Evolutionary conservation across 1,140 invertebrate genomes (phyloP), one percentile per base, ranked within the genome.

Genomic region (Drosophila serrata): DNA sequence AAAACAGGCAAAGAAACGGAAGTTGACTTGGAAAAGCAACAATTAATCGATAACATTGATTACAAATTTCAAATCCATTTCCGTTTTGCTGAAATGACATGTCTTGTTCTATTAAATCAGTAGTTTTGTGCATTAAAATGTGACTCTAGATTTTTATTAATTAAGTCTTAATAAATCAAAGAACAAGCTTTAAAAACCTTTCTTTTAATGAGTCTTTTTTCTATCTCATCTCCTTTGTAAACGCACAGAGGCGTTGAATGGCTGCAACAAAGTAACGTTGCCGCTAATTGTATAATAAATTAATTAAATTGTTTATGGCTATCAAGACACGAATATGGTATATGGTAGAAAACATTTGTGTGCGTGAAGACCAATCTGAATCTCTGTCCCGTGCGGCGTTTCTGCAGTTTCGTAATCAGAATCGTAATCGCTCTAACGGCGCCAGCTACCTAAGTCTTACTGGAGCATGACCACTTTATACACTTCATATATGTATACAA

Each of bases 371-470:
- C 42, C 75, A 48, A 48, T 49, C 46, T 49, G 27, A 79, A 57
- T 79, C 56, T 55, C 33, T 55, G 19, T 55, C 33, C 33, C 51
- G 65, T 64, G 75, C 58, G 53, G 40, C 68, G 51, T 74, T 67
- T 76, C 63, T 76, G 85, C 81, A 81, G 65, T 87, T 87, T 87
- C 75, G 63, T 87, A 82, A 87, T 82, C 64, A 68, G 59, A 87
- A 82, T 87, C 75, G 60, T 87, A 82, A 87, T 82, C 61, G 76
- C 69, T 82, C 79, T 87, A 87, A 88, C 84, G 81, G 84, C 62
- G 40, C 42, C 61, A 45, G 49, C 48, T 45, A 58, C 39, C 58
- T 17, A 39, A 29, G 46, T 65, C 68, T 88, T 88, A 88, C 74
- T 90, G 81, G 84, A 88, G 85, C 84, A 90, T 67, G 80, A 88